Evolutionary conservation across 1,140 invertebrate species (phyloP).

Genomic region (Yoshiicerus persimilis): DNA sequence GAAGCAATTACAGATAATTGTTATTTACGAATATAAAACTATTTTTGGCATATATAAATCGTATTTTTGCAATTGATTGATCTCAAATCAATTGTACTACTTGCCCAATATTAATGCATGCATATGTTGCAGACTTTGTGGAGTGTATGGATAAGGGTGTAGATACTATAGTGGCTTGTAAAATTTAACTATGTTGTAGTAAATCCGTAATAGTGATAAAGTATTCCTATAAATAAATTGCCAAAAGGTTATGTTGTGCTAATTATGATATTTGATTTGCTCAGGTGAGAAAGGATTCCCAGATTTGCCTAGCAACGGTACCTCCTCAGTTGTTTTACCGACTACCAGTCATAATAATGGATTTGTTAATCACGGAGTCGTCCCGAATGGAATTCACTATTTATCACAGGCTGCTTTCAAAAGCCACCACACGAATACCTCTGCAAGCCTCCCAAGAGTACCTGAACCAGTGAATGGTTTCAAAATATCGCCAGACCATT

Average conservation of each 20-base stretch:
- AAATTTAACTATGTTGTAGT: too few relatives aligned
- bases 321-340: conserved; percentile 35
- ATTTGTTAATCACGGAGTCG: conserved; percentile 40
- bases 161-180: too few relatives aligned
- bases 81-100: too few relatives aligned
- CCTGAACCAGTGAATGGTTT: conserved; percentile 49
- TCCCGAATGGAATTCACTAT: conserved; percentile 43
- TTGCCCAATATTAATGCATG: too few relatives aligned
- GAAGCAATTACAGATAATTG: too few relatives aligned
- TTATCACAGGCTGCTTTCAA: conserved; percentile 36
- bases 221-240: too few relatives aligned
- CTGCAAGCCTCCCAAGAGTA: conserved; percentile 44
- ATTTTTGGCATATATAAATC: too few relatives aligned
- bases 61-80: too few relatives aligned
- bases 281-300: conserved; percentile 49
- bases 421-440: conserved; percentile 26
- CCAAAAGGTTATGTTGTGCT: not conserved
- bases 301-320: conserved; percentile 44
- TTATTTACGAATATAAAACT: too few relatives aligned
- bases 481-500: conserved; percentile 46
- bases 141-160: too few relatives aligned
- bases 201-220: too few relatives aligned
- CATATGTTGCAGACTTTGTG: too few relatives aligned
- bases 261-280: conserved; percentile 7
- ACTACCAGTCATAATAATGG: conserved; percentile 40